Evolutionary conservation across 2,797 vertebrate genomes (phyloP).

Genomic region (Poecilia gillii): DNA sequence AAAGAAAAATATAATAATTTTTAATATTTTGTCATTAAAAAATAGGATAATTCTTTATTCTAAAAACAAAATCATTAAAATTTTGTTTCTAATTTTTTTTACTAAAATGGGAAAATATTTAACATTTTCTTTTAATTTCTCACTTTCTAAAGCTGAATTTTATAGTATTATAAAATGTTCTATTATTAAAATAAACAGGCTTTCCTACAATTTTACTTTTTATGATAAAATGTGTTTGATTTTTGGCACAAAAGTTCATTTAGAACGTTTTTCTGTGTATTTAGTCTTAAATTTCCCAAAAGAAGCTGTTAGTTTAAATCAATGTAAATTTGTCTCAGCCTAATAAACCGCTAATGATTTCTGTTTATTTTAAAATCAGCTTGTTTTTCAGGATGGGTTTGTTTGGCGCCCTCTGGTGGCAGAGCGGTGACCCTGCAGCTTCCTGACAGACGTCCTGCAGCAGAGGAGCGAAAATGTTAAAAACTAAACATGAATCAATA

Average conservation of each 20-base stretch:
- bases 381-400: background rate
- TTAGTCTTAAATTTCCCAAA: background rate
- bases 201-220: background rate
- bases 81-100: background rate
- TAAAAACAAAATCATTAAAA: background rate
- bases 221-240: background rate
- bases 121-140: background rate
- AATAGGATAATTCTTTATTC: background rate
- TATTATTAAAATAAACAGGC: background rate
- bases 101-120: background rate
- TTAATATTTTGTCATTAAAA: background rate
- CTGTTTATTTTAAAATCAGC: background rate
- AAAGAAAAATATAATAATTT: conserved; percentile 2
- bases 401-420: conserved; percentile 40
- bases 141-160: background rate
- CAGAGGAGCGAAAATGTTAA: conserved; percentile 14
- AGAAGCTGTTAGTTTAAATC: background rate
- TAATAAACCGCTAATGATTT: background rate
- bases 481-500: conserved; percentile 5
- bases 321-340: background rate
- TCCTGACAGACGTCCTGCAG: conserved; percentile 33
- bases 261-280: background rate
- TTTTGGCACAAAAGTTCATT: conserved; percentile 1
- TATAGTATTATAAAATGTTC: background rate
- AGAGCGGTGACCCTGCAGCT: conserved; percentile 35